Percentiles rank a stretch among this genome's conserved stretches.
Evolutionary conservation across 2,797 vertebrate genomes (phyloP).

Genomic region (Varecia variegata): DNA sequence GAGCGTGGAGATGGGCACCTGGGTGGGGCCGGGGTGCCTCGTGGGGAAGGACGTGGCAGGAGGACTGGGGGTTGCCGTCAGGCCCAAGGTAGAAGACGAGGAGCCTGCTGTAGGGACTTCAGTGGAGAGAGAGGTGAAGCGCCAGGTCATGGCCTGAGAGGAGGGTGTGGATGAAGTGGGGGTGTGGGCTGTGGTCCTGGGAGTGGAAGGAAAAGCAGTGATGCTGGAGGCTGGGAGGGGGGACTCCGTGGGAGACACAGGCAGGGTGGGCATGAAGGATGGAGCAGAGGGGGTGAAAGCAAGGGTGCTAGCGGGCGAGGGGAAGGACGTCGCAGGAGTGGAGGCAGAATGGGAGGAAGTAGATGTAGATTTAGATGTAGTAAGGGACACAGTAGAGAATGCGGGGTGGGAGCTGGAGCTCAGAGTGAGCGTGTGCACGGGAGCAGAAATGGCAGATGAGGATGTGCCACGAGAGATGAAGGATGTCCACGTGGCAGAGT

Average conservation of each 20-base stretch:
- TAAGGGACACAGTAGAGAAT: not conserved
- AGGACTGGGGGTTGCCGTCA: not conserved
- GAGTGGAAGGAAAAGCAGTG: rapidly evolving
- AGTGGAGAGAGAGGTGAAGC: not conserved
- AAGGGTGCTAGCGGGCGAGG: rapidly evolving
- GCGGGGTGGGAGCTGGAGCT: rapidly evolving
- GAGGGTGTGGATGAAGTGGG: rapidly evolving
- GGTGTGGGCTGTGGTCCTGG: conserved; percentile 1
- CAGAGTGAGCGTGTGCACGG: not conserved
- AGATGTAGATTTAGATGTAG: not conserved
- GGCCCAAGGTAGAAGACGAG: not conserved
- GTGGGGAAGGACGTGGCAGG: conserved; percentile 35
- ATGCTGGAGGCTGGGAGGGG: rapidly evolving
- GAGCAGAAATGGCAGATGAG: not conserved
- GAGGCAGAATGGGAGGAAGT: not conserved
- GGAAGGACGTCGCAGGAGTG: not conserved
- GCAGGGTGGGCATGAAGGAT: rapidly evolving
- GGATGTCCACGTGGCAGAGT: not conserved
- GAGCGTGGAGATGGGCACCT: rapidly evolving
- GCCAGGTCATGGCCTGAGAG: not conserved
- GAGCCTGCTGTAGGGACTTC: rapidly evolving
- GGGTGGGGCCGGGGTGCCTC: not conserved
- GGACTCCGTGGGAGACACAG: rapidly evolving
- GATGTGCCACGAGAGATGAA: rapidly evolving
- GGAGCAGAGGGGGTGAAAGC: not conserved